phyloP scores from a whole-genome alignment of 2,113 vertebrate species.

The Oophaga pumilio region DNA sequence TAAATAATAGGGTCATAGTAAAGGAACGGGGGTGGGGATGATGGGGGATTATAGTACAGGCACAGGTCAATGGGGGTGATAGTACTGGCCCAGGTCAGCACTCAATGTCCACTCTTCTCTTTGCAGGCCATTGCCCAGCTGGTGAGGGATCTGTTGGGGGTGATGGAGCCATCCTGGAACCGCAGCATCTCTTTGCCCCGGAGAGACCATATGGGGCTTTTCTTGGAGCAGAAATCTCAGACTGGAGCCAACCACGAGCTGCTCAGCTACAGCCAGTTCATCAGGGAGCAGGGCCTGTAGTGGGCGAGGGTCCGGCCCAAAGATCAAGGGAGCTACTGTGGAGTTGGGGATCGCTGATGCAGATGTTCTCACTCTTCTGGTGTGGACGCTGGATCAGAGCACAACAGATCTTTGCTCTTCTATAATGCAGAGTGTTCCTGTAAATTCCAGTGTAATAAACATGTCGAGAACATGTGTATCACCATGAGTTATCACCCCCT shows the following conservation, averaged over 20 bases:
- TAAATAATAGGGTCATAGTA: too few relatives aligned
- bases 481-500: too few relatives aligned
- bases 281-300: constrained; percentile 62
- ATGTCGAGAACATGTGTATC: too few relatives aligned
- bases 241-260: constrained; percentile 74
- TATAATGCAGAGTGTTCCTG: too few relatives aligned
- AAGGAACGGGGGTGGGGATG: too few relatives aligned
- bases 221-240: constrained; percentile 81
- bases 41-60: neutral
- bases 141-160: constrained; percentile 76
- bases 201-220: constrained; percentile 77
- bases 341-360: too few relatives aligned
- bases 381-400: too few relatives aligned
- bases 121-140: constrained; percentile 79
- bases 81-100: neutral
- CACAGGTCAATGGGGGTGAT: neutral
- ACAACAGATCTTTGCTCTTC: too few relatives aligned
- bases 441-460: too few relatives aligned
- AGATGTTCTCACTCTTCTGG: too few relatives aligned
- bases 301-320: neutral
- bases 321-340: too few relatives aligned
- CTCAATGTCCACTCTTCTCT: constrained; percentile 36
- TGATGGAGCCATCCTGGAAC: constrained; percentile 76
- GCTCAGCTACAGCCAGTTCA: constrained; percentile 76
- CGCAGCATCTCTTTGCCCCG: constrained; percentile 77